Evolutionary conservation across 2,888 invertebrate genomes (phyloP), one percentile per base, ranked within the genome.

Genomic region (Panorpa germanica): DNA sequence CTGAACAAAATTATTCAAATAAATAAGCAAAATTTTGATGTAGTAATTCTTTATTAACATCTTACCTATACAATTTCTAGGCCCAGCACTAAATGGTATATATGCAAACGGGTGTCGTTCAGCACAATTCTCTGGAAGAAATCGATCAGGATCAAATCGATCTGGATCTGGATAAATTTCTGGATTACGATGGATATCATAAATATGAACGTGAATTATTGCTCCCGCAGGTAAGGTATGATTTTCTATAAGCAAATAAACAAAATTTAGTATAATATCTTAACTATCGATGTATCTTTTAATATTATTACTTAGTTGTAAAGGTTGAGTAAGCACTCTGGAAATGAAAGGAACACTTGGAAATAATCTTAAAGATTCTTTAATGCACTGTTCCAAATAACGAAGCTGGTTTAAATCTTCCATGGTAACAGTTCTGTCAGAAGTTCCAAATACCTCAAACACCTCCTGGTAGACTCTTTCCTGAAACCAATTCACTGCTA

Each of bases 21-120:
- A 4, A 5, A 22, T 23, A 20, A 9, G 13, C 14, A 19, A 19
- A 27, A 19, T 22, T 14, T 8, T 21, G 4, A 23, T n/a, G 9
- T 15, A 35, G 18, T 10, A 12, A 30, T 8, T 14, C 21, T 8
- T 31, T 19, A 18, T 18, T 27, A 10, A 22, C 13, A 22, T 31
- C 42, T 44, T 52, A 70, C 70, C 73, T 38, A 73, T 70, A 40
- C 73, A 74, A 46, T 73, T 73, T 15, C 73, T 57, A 0, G 65
- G 64, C 3, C 73, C 73, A 1, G 70, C 72, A 43, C 72, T 72
- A 37, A 74, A 74, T 0, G 73, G 72, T 32, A 73, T 58, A 42
- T 63, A 74, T 0, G 65, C 58, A 38, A 61, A 74, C 0, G 69
- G 66, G 50, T 74, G 70, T 17, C 70, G 53, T 14, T 49, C 46